These are phyloP conservation scores for Acipenser oxyrinchus DNA, from an alignment of 2,797 vertebrate species.

Conservation along the genomic window DNA sequence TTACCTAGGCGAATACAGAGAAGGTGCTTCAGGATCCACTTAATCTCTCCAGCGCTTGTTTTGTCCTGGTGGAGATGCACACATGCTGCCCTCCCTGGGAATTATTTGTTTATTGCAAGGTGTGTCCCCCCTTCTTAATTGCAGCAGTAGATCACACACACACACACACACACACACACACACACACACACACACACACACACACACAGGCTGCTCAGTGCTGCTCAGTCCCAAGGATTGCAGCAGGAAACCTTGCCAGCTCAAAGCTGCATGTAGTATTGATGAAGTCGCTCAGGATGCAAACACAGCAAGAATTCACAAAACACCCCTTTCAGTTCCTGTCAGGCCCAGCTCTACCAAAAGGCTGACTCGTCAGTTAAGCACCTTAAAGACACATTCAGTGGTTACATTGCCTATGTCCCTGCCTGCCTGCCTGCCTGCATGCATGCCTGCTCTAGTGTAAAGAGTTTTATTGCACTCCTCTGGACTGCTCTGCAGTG, in stretches of 20 bases:
- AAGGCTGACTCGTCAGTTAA: conserved; percentile 44
- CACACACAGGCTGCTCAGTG: conserved; percentile 21
- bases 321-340: conserved; percentile 30
- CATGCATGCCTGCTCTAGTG: not conserved
- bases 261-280: conserved; percentile 74
- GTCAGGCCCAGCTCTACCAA: conserved; percentile 41
- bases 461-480: conserved; percentile 32
- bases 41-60: conserved; percentile 39
- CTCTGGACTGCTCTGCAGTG: conserved; percentile 9
- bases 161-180: not conserved
- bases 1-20: conserved; percentile 47
- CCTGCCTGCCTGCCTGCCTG: conserved; percentile 6
- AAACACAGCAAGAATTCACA: conserved; percentile 72
- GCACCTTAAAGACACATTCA: conserved; percentile 36
- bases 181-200: not conserved
- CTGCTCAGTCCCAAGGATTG: conserved; percentile 28
- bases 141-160: not conserved
- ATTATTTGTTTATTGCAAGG: not conserved
- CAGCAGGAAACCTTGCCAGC: conserved; percentile 60
- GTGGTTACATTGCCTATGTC: conserved; percentile 16
- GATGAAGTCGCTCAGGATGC: conserved; percentile 78
- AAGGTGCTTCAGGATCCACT: conserved; percentile 48
- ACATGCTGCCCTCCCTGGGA: conserved; percentile 31
- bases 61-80: conserved; percentile 31
- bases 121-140: not conserved